Evolutionary conservation across 2,888 invertebrate genomes (phyloP), one percentile per base, ranked within the genome.

Genomic region (Fragum whitleyi): DNA sequence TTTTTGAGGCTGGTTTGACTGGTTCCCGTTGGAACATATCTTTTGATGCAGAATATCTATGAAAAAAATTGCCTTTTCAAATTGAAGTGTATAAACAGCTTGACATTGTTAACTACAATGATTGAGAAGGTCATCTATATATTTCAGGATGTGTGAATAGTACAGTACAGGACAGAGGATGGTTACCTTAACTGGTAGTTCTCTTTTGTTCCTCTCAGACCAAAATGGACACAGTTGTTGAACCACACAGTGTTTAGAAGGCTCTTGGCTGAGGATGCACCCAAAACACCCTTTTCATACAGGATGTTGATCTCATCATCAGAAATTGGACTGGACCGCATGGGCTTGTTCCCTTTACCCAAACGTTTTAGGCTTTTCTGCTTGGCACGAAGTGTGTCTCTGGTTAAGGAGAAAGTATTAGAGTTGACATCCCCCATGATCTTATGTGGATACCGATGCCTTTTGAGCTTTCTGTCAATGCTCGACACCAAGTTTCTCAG

Each of bases 231-330:
- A 61, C 61, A 71, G 68, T 80, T 76, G 71, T 79, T 79, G 14
- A 79, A 53, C 85, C 85, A 84, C 19, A 84, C 28, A 9, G 77
- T 79, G 68, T 84, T 81, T 7, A 85, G 23, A 0, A 80, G 32
- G 21, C 67, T 28, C 5, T 70, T 74, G 2, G 85, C 71, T 16
- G 28, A 68, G 6, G 32, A 9, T 21, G 23, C 29, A 53, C 85
- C 81, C 5, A 85, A 74, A n/a, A 71, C 51, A 2, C 53, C 51
- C 16, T 55, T 72, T 19, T 61, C 47, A 32, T 77, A 83, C 29
- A 83, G 70, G 14, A 62, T 47, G 11, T 80, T 32, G 19, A 85
- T 75, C 28, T 79, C 82, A 0, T 71, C 47, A 26, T 74, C 77
- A 0, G 78, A 55, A 14, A 83, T 67, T 26, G 77, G 61, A n/a